These are phyloP conservation scores for Nannobrachium achirus DNA, from an alignment of 2,113 vertebrate species.

Conservation along the genomic window DNA sequence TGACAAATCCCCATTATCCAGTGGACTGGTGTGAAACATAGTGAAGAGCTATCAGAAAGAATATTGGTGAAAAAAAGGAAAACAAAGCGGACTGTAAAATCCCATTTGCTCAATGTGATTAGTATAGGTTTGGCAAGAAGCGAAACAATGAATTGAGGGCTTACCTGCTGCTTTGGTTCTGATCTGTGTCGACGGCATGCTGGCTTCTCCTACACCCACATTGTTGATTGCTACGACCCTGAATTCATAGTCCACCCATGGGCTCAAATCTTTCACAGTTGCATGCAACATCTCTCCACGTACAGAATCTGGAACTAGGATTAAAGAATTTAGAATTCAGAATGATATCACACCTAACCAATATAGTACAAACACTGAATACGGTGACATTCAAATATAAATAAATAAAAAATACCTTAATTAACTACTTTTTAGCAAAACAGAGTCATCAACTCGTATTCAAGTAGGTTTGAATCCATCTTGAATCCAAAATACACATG, in stretches of 20 bases:
- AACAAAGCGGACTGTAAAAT: conserved; percentile 58
- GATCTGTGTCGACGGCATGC: conserved; percentile 70
- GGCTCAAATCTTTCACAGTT: conserved; percentile 75
- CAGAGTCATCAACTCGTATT: too few species aligned
- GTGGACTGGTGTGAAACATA: conserved; percentile 34
- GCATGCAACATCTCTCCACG: conserved; percentile 79
- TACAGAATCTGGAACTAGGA: conserved; percentile 82
- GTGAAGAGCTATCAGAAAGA: conserved; percentile 40
- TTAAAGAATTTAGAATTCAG: conserved; percentile 73
- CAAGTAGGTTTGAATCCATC: too few species aligned
- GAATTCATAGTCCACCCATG: conserved; percentile 82
- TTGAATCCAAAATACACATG: too few species aligned
- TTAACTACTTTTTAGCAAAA: too few species aligned
- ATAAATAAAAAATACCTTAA: too few species aligned
- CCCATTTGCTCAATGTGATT: conserved; percentile 49
- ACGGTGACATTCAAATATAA: too few species aligned
- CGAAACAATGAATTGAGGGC: conserved; percentile 40
- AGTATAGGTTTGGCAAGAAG: conserved; percentile 45
- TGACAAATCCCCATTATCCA: conserved; percentile 22
- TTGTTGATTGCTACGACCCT: conserved; percentile 79
- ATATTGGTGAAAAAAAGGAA: conserved; percentile 34
- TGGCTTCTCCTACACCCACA: conserved; percentile 80
- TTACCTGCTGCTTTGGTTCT: conserved; percentile 79
- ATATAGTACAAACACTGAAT: not conserved
- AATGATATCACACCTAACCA: conserved; percentile 31